Evolutionary conservation across 2,113 vertebrate species (phyloP).

Genomic region (Gopherus flavomarginatus): DNA sequence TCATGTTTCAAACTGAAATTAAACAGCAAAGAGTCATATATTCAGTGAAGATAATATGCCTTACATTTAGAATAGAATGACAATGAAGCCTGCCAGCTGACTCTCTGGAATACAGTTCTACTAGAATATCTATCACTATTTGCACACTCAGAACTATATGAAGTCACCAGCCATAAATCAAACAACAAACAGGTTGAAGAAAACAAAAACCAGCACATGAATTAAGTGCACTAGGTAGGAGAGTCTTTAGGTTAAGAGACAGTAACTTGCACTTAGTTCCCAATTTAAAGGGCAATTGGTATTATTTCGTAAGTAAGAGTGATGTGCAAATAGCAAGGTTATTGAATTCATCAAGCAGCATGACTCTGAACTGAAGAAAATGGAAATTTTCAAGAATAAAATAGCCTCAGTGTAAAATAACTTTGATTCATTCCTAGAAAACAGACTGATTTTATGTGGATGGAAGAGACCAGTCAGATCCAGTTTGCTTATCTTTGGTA

Average conservation of each 20-base stretch:
- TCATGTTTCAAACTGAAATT: constrained; percentile 48
- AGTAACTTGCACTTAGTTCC: constrained; percentile 36
- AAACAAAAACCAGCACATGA: background rate
- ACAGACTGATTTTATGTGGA: background rate
- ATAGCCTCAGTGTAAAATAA: background rate
- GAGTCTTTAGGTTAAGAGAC: background rate
- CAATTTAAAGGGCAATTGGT: constrained; percentile 38
- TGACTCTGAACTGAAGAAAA: background rate
- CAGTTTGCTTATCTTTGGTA: background rate
- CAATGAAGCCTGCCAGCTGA: constrained; percentile 45
- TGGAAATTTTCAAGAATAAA: background rate
- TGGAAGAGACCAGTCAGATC: background rate
- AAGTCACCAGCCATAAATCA: background rate
- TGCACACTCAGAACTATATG: constrained; percentile 51
- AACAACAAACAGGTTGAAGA: background rate
- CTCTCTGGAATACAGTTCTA: constrained; percentile 17
- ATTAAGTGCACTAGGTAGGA: background rate
- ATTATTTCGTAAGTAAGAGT: background rate
- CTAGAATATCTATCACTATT: constrained; percentile 4
- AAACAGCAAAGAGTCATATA: constrained; percentile 50
- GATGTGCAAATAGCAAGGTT: background rate
- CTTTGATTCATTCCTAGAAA: background rate
- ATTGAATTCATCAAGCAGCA: constrained; percentile 7
- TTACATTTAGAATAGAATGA: background rate
- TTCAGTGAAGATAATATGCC: constrained; percentile 23